Evolutionary conservation across 2,888 invertebrate species (phyloP), one percentile per base, ranked within the genome.

Genomic region (Graphium colonna): DNA sequence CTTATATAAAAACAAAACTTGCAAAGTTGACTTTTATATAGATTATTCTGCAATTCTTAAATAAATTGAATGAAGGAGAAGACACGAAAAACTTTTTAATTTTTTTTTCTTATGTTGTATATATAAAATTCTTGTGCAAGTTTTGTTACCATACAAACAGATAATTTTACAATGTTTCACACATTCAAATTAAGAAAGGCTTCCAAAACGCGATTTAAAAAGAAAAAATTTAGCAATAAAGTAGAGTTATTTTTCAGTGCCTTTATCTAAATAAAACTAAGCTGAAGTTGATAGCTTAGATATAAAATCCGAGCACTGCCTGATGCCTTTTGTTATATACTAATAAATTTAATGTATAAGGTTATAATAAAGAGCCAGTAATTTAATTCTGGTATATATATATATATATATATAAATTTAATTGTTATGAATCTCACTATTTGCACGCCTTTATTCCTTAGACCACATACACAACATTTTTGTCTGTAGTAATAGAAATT

Each of bases 221-320:
- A 36, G n/a, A 12, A 3, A 36, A 12, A n/a, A n/a, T n/a, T n/a
- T 12, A 36, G 4, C 12, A 13, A 36, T n/a, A 42, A 33, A 5
- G 21, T 50, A 44, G 44, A 39, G 9, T 58, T 59, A 58, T 58
- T 57, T 61, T 60, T 40, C 55, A 60, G 61, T 61, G 61, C 61
- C 61, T 61, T 61, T 49, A 51, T 52, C 54, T 52, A 51, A 45
- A 52, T 38, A 42, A 55, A 52, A 52, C 44, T 17, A 42, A 51
- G 16, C 13, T 2, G n/a, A 26, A 39, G 48, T 52, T 50, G 38
- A 49, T 12, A 38, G 44, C 52, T 54, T 60, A 56, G 51, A 55
- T 57, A 55, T 51, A 13, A 55, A 49, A 60, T 45, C 5, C 31
- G 33, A 33, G n/a, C 42, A 38, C 43, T 43, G 50, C 50, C 31